A percentile compares a stretch with the other conserved stretches of the same genome.
Conservation (phyloP, 1,140 invertebrate genomes). For the Proales similis region DNA sequence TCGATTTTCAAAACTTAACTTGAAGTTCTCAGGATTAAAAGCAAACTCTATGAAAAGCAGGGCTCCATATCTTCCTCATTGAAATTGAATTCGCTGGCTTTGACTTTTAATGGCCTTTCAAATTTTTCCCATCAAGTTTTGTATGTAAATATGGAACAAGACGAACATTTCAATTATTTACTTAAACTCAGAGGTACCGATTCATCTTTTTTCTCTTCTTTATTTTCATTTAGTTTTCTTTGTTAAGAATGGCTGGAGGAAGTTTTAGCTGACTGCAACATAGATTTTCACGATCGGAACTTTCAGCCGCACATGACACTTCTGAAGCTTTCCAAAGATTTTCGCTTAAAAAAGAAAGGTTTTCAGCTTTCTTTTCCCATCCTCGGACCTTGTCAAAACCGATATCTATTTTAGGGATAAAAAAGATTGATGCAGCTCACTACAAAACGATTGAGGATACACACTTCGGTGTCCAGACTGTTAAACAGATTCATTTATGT, state of each 20-base stretch:
- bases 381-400: no score
- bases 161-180: conserved; percentile 8
- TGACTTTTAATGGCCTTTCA: conserved; percentile 23
- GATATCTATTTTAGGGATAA: no score
- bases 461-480: conserved; percentile 14
- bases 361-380: no score
- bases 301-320: conserved; percentile 22
- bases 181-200: conserved; percentile 7
- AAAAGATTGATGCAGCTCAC: conserved; percentile 14
- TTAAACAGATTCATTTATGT: conserved; percentile 3
- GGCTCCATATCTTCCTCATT: no score
- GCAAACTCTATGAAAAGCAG: not conserved
- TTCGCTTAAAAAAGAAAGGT: conserved; percentile 19
- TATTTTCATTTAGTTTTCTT: no score
- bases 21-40: conserved; percentile 1
- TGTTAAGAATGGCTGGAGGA: conserved; percentile 11
- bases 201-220: conserved; percentile 5
- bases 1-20: not conserved
- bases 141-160: conserved; percentile 19
- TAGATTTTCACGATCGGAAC: conserved; percentile 6
- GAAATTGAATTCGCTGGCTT: not conserved
- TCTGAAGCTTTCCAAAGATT: conserved; percentile 23
- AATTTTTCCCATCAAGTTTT: conserved; percentile 14
- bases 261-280: not conserved
- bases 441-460: not conserved